Base-by-base conservation (phyloP, 1,140 invertebrate species). In the Drosophila aff. region DNA sequence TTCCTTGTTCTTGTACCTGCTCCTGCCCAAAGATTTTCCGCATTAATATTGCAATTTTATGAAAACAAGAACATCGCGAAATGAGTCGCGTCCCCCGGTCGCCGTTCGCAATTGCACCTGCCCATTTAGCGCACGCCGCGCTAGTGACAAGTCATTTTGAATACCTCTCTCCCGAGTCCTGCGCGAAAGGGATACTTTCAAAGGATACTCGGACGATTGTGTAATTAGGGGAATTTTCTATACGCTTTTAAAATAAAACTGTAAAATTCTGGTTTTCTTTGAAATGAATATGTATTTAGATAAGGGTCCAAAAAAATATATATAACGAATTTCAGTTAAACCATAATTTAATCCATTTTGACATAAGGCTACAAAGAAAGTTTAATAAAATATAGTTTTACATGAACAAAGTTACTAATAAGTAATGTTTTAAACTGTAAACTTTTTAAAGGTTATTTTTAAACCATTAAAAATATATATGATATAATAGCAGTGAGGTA, bases 11-110 rank as follows among this genome's bases (percentile, higher is more conserved):
- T 18, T 43, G 55, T 21, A 11, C 40, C 40, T 28, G 31, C 58
- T 62, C 75, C 58, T 67, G 57, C 80, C 72, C 81, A 83, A 87
- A 83, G 84, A 89, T 89, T 87, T 83, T 79, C 76, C 65, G 59
- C 76, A 74, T 82, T 81, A 75, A 67, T 85, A 76, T 74, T 81
- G 67, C 63, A 81, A 64, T 80, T 84, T 84, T 58, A 82, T 82
- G 63, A 76, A 76, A 76, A 55, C 74, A 73, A 77, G 73, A 59
- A 76, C 74, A 43, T 49, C 64, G 57, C 40, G 41, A 46, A 46
- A 43, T 6, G 21, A 21, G 53, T 66, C 53, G 63, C 63, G 77
- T 68, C 63, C 18, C 46, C 55, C 23, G 46, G 65, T 58, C 71
- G 44, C 66, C 68, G 23, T 3, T 21, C 28, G 10, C 36, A 38